Base-by-base conservation (phyloP, 2,888 invertebrate species). In the Galeruca laticollis region DNA sequence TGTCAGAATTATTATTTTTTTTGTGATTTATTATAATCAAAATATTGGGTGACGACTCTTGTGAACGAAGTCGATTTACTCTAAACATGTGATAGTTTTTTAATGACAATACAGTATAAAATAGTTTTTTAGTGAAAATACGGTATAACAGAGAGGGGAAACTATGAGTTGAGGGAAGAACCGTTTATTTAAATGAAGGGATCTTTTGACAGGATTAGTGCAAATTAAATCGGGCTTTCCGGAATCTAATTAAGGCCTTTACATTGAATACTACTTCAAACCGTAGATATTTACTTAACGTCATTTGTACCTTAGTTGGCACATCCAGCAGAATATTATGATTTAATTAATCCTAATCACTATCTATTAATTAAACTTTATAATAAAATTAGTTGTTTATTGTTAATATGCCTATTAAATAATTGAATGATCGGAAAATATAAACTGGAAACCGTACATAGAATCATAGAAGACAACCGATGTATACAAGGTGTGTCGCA, bases 151-250 rank as follows among this genome's bases (percentile, higher is more conserved):
- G 47, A 6, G 6, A 40, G 15, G 47, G 47, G 47, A 18, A 15
- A 47, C 18, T 15, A 8, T 26, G 26, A 10, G 47, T 47, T 18
- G 47, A 2, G 47, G 13, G 54, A 60, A 20, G 54, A 63, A 54
- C 26, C 54, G 31, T 54, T 54, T 31, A 54, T 21, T 26, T 26
- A 54, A 54, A 54, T 54, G 54, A 54, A 54, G 26, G 71, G 73
- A 73, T 76, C 77, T 78, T 77, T 78, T 76, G 78, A 77, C 73
- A 66, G 74, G 78, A 77, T 80, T 80, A 78, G 78, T 75, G 76
- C 74, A 77, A 78, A 79, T 79, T 78, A 80, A 78, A 78, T 76
- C 76, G 75, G 77, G 76, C 79, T 77, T 74, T 35, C 71, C 62
- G 71, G 76, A 76, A 80, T 79, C 78, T 78, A 78, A 79, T 80